Base-by-base conservation (phyloP, 2,113 vertebrate species). In the Carollia perspicillata region DNA sequence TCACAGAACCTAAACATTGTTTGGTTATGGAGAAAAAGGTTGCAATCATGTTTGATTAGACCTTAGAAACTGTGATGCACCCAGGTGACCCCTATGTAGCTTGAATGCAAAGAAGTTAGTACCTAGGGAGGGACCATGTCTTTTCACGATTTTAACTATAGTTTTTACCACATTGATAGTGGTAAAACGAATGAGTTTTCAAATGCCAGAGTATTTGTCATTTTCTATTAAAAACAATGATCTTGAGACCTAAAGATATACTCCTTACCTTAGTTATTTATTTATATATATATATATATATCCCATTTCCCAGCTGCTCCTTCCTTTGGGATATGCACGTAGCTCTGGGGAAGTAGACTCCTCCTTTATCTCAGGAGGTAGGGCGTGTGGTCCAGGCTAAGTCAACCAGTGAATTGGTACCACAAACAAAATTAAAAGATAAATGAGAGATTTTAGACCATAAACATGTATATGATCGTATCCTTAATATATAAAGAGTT, bases 361-460 rank as follows among this genome's bases (percentile, higher is more conserved):
- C 33, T 37, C 11, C 40, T 74, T 77, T 58, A 30, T 68, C 14
- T 51, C 22, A 92, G 17, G 20, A n/a, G 33, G 8, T 14, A 47
- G 42, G 33, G 6, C 20, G 1, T 44, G 22, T 68, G 22, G 6
- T 49, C 47, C 17, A 33, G 26, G 28, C 35, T 84, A 88, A 91
- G 55, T 58, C 55, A 44, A 17, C 63, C 35, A 33, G 30, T 51
- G 37, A 79, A 83, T 42, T 10, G 30, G 30, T 44, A 89, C 71
- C 12, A 30, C 40, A 88, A 84, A 72, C 10, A 77, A 83, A 95
- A 87, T 65, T 44, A 77, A 86, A 80, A 94, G 16, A 75, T 66
- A 93, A 35, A 72, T 78, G 20, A 90, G n/a, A 72, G 20, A 77
- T 85, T 93, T 26, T 75, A 81, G 28, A 85, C 89, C 22, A 33